Base-by-base conservation (phyloP, 2,113 vertebrate genomes). In the Pedetes capensis region DNA sequence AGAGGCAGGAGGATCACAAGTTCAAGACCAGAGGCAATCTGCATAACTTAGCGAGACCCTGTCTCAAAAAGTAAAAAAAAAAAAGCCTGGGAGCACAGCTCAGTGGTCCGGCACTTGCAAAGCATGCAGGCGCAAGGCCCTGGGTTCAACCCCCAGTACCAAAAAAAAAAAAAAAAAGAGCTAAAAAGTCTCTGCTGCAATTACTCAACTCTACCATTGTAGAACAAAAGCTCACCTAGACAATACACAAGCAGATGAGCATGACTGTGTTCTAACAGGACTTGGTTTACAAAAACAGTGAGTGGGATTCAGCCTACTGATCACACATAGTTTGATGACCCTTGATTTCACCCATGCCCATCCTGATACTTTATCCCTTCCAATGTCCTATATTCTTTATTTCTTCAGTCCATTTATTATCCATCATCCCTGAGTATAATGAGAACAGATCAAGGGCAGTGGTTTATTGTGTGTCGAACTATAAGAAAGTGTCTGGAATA, bases 191-290 rank as follows among this genome's bases (percentile, higher is more conserved):
- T 14, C 87, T 82, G 5, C 32, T 12, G 1, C 22, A 89, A 23
- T 51, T 22, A 10, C 4, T 42, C 3, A 2, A 12, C 7, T 71
- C 34, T 3, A 1, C 10, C 4, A 4, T 2, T 47, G 5, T 29
- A 59, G 34, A 55, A 42, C 5, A 44, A 75, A 91, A 61, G 69
- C 22, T 18, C 17, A 37, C 6, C 12, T 39, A n/a, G 17, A 55
- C 29, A n/a, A 32, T 4, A 14, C 22, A 37, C 8, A 37, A 47
- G 39, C 29, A 86, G 32, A 69, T 20, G 49, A 47, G 23, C 16
- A 2, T 12, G 64, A 32, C 37, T 3, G 3, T n/a, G 32, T 47
- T 49, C 51, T 42, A 68, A 2, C 4, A 49, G 87, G 55, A 69
- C n/a, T 32, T 61, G 34, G 53, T 86, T 81, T 72, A 18, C 9